Evolutionary conservation across 2,113 vertebrate species (phyloP).

Genomic region (Jacana jacana): DNA sequence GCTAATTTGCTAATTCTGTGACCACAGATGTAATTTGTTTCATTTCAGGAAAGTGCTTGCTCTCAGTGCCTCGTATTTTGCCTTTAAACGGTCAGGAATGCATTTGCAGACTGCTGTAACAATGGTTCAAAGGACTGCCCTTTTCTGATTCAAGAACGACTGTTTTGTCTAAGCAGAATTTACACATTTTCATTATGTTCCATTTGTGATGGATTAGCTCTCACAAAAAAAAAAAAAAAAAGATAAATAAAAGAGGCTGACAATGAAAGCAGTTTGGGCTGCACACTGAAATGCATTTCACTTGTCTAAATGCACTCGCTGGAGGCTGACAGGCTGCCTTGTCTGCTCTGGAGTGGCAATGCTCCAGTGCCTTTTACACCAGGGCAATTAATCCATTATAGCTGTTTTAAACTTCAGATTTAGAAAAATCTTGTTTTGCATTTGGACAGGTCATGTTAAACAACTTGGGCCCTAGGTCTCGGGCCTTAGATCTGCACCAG

Average conservation of each 20-base stretch:
- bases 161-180: background rate
- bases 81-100: background rate
- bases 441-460: background rate
- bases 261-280: background rate
- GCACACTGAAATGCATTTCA: background rate
- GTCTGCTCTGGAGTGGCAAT: background rate
- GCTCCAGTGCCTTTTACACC: background rate
- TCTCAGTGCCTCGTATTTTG: background rate
- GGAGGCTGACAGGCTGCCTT: background rate
- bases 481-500: background rate
- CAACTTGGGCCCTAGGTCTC: background rate
- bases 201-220: background rate
- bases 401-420: background rate
- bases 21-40: background rate
- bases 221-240: background rate
- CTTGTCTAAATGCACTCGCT: background rate
- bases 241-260: background rate
- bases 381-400: background rate
- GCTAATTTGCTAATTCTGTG: background rate
- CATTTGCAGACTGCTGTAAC: background rate
- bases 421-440: background rate
- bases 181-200: background rate
- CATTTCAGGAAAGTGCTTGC: background rate
- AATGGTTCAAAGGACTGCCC: background rate
- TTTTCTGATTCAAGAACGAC: background rate